Base-by-base conservation (phyloP, 1,140 invertebrate genomes). In the Eumaeus atala region DNA sequence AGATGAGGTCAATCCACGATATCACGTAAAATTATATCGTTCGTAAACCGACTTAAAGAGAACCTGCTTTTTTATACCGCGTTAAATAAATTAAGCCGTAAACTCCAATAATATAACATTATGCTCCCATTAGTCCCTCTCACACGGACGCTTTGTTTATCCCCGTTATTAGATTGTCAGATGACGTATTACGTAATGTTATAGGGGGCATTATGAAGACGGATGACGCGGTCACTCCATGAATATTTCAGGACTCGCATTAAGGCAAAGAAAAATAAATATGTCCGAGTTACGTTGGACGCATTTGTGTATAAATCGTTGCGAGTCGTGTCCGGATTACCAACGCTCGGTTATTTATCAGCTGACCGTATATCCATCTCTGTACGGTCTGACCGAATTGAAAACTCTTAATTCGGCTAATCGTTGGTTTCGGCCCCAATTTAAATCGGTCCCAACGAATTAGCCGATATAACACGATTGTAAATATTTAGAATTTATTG, bases 191-290 rank as follows among this genome's bases (percentile, higher is more conserved):
- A 74, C 64, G 69, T 72, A 71, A 72, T 73, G 70, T 79, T 72
- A 84, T 69, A 67, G 60, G 63, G 68, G 73, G 71, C 67, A 78
- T 75, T 71, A 72, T 62, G 63, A 76, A 77, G 76, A 83, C 70
- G 67, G 71, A 80, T 84, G 69, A 71, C 64, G 62, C 70, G 77
- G 73, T 69, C 70, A 77, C 66, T 66, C 53, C 69, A 83, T 85
- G 79, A 85, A 85, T 85, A 85, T 85, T 83, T 85, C 79, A 85
- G 66, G 59, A 80, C 72, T 64, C 64, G 77, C 74, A 85, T 85
- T 85, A 81, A 77, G 74, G 51, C 40, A 67, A 62, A 75, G 74
- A 79, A 83, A 84, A 83, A 84, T 81, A 83, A 81, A 84, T 79
- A 83, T 72, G 70, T 68, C 64, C 58, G 69, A 73, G 72, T 82